These are phyloP conservation scores for Spilogale gracilis DNA, from an alignment of 2,113 vertebrate genomes.

Conservation along the genomic window DNA sequence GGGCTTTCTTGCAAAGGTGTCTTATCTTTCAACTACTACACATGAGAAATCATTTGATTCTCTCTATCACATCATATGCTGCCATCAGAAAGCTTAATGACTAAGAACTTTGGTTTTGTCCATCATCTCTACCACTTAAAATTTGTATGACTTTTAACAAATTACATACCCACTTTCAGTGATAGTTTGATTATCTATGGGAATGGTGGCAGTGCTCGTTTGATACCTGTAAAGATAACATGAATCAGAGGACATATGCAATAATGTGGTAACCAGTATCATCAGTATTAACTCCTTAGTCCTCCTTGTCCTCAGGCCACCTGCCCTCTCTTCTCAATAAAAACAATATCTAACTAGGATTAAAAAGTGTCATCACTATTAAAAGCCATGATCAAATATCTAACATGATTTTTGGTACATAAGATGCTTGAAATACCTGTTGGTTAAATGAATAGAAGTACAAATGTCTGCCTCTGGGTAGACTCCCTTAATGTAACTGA, in stretches of 20 bases:
- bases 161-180: background rate
- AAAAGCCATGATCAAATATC: background rate
- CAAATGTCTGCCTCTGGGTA: background rate
- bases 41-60: background rate
- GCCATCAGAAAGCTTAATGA: no score
- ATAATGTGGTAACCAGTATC: background rate
- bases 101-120: background rate
- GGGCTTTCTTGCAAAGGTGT: background rate
- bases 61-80: background rate
- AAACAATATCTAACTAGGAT: background rate
- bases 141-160: background rate
- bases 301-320: no score
- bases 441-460: background rate
- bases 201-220: background rate
- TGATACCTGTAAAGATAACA: background rate
- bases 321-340: background rate
- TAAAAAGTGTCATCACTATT: background rate
- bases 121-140: background rate
- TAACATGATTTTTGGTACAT: background rate
- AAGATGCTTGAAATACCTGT: background rate
- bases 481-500: background rate
- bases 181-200: background rate
- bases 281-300: accelerated
- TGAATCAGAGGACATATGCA: background rate
- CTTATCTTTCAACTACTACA: background rate